Evolutionary conservation across 2,888 invertebrate genomes (phyloP).

Genomic region (Epinotia nisella): DNA sequence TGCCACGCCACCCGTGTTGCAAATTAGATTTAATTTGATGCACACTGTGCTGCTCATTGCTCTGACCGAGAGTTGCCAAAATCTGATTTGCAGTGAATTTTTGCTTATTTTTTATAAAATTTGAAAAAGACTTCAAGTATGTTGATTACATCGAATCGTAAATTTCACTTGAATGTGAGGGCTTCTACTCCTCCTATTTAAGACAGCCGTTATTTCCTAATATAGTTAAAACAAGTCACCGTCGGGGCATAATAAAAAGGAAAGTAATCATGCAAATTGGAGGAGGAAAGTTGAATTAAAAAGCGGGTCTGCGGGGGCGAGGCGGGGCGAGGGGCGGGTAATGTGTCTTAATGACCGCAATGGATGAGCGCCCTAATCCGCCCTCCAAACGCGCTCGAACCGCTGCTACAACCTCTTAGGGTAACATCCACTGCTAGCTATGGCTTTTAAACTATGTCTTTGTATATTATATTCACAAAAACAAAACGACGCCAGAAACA

Average conservation of each 20-base stretch:
- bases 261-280: slow-evolving; percentile 85
- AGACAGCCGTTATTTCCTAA: slow-evolving; percentile 44
- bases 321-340: slow-evolving; percentile 58
- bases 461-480: not conserved
- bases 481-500: not conserved
- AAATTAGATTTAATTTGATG: no score
- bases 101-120: no score
- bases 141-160: not conserved
- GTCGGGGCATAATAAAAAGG: slow-evolving; percentile 80
- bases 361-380: slow-evolving; percentile 80
- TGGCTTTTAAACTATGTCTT: slow-evolving; percentile 1
- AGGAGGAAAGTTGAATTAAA: slow-evolving; percentile 84
- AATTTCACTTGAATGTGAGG: slow-evolving; percentile 1
- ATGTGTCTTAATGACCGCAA: slow-evolving; percentile 85
- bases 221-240: slow-evolving; percentile 55
- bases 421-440: slow-evolving; percentile 18
- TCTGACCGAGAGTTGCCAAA: no score
- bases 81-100: no score
- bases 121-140: not conserved
- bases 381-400: slow-evolving; percentile 57
- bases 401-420: slow-evolving; percentile 63
- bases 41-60: no score
- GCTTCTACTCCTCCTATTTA: slow-evolving; percentile 15
- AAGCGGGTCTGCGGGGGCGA: slow-evolving; percentile 66
- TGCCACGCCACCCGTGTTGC: no score